Evolutionary conservation across 2,888 invertebrate species (phyloP), one percentile per base, ranked within the genome.

Genomic region (Megalurothrips usitatus): DNA sequence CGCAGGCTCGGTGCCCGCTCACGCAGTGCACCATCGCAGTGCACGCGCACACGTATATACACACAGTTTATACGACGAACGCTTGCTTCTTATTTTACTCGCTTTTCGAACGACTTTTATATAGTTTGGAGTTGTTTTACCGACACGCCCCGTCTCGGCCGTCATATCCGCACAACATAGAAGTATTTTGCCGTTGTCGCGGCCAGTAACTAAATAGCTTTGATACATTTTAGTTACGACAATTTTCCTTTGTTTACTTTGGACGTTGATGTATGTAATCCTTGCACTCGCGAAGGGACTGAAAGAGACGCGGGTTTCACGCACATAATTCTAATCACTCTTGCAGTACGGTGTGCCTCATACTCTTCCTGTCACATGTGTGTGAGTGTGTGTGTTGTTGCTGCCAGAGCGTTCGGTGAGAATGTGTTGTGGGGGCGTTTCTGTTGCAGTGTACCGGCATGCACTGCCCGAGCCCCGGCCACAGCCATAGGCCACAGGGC

Each of bases 391-490:
- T n/a, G n/a, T n/a, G n/a, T n/a, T 52, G 23, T 23, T 17, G 68
- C 68, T 68, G 68, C 68, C 68, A 68, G 68, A 68, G 68, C 68
- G 23, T 68, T 23, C 68, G 23, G 68, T 68, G 68, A 68, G 68
- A 23, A 23, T 68, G 63, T 63, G 68, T 68, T 68, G 68, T 68
- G 68, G 68, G 68, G 68, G 11, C 68, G 11, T 68, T 68, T 68
- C 23, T 68, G 68, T 68, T 68, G 23, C 68, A 68, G 68, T 68
- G 68, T 68, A 68, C 68, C 68, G 68, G 68, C 68, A 68, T 68
- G 68, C 68, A 68, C 68, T 68, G 68, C 52, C 52, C 68, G 68
- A 68, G 68, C 26, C 68, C 6, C 63, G 63, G 63, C 63, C n/a
- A 9, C 63, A 23, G 63, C 63, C 63, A 19, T 52, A 19, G 23